Conservation (phyloP, 1,140 invertebrate genomes). For the Delia radicum region DNA sequence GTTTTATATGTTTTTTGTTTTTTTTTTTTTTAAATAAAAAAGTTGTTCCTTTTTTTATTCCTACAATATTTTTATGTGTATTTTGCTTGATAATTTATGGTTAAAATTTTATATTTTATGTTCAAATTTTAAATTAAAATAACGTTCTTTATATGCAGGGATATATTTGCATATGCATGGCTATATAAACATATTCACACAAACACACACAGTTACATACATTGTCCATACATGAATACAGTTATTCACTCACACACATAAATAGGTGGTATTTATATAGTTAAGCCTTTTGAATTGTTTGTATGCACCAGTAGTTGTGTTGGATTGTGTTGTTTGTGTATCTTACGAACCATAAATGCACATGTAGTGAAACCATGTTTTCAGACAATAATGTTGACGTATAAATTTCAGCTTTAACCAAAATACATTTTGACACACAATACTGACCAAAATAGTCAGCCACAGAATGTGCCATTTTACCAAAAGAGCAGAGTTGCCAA, state of each 20-base stretch:
- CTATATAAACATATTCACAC: background rate
- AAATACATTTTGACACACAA: conserved; percentile 12
- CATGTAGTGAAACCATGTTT: conserved; percentile 11
- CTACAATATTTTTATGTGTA: background rate
- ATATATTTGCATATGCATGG: background rate
- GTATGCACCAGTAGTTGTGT: background rate
- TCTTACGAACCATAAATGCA: conserved; percentile 3
- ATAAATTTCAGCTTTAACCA: conserved; percentile 22
- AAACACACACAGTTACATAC: background rate
- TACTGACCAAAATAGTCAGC: conserved; percentile 6
- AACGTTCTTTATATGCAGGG: background rate
- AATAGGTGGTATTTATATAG: background rate
- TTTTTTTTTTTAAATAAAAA: too few relatives aligned
- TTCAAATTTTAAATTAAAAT: background rate
- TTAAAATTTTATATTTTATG: conserved; percentile 3
- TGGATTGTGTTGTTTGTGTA: conserved; percentile 4
- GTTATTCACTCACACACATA: background rate
- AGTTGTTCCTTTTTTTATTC: background rate
- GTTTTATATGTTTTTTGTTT: too few relatives aligned
- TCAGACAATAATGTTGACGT: conserved; percentile 24
- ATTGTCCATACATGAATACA: too few relatives aligned
- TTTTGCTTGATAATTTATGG: background rate
- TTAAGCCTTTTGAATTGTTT: background rate
- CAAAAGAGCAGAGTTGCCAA: background rate
- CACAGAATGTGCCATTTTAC: conserved; percentile 2